Evolutionary conservation across 1,140 invertebrate genomes (phyloP), one percentile per base, ranked within the genome.

Genomic region (Lutraria rhynchaena): DNA sequence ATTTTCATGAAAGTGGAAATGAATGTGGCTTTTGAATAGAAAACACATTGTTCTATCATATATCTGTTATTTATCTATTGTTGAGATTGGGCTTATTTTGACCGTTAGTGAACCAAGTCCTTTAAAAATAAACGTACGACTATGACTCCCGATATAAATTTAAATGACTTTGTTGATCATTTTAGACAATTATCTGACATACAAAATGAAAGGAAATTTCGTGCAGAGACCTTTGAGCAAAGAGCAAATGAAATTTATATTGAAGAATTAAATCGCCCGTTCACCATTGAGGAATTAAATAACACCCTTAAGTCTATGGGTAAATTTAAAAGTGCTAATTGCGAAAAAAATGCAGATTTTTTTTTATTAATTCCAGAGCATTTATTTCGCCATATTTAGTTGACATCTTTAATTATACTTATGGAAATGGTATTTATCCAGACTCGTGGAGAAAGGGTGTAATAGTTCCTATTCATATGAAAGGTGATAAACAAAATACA

Each of bases 291-390:
- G 65, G 17, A 33, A 69, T 69, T 46, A 69, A 69, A 49, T 35
- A 17, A 24, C 37, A 46, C 22, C 44, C n/a, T n/a, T n/a, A n/a
- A n/a, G n/a, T n/a, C n/a, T n/a, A n/a, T n/a, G n/a, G n/a, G n/a
- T n/a, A n/a, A n/a, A n/a, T n/a, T n/a, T n/a, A n/a, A n/a, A n/a
- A n/a, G n/a, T n/a, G n/a, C n/a, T n/a, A n/a, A n/a, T 22, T 46
- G 44, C 7, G 19, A 17, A 1, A 24, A 29, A 9, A 69, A 69
- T 69, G 65, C 49, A 35, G 5, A 41, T 46, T 46, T 69, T 69
- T 27, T 69, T 69, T 63, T 19, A 69, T 69, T 46, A 41, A 69
- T n/a, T n/a, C n/a, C n/a, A n/a, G n/a, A n/a, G n/a, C n/a, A n/a
- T n/a, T n/a, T n/a, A n/a, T n/a, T n/a, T 44, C 37, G 13, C 65